Evolutionary conservation across 2,888 invertebrate species (phyloP).

Genomic region (Baronia brevicornis): DNA sequence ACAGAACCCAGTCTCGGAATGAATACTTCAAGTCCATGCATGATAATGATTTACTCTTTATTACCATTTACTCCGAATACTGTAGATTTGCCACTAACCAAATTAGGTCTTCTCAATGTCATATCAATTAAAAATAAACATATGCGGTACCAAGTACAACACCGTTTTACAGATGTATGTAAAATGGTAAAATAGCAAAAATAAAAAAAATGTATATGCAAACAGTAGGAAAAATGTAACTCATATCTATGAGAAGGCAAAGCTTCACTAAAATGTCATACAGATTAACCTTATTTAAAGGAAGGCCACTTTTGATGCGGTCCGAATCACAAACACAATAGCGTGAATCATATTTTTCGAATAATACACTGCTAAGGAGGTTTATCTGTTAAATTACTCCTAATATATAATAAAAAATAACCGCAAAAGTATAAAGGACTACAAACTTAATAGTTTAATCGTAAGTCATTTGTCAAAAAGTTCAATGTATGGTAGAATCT

Average conservation of each 20-base stretch:
- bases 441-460: too few relatives aligned
- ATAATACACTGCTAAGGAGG: conserved; percentile 28
- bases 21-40: too few relatives aligned
- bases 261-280: conserved; percentile 40
- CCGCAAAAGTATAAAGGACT: background rate
- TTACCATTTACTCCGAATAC: too few relatives aligned
- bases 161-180: too few relatives aligned
- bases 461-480: too few relatives aligned
- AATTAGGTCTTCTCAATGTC: too few relatives aligned
- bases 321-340: conserved; percentile 45
- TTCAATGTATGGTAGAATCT: too few relatives aligned
- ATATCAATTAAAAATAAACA: too few relatives aligned
- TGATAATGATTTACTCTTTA: too few relatives aligned
- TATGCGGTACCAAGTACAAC: too few relatives aligned
- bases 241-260: conserved; percentile 22
- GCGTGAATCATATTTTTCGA: conserved; percentile 54
- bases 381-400: conserved; percentile 2
- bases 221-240: conserved; percentile 17
- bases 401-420: conserved; percentile 1
- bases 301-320: conserved; percentile 43
- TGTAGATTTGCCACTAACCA: too few relatives aligned
- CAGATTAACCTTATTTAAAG: conserved; percentile 52
- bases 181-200: conserved; percentile 3
- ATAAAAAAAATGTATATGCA: conserved; percentile 8
- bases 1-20: too few relatives aligned